A percentile compares a stretch with the other conserved stretches of the same genome.
Evolutionary conservation across 1,140 invertebrate genomes (phyloP).

Genomic region (Listronotus bonariensis): DNA sequence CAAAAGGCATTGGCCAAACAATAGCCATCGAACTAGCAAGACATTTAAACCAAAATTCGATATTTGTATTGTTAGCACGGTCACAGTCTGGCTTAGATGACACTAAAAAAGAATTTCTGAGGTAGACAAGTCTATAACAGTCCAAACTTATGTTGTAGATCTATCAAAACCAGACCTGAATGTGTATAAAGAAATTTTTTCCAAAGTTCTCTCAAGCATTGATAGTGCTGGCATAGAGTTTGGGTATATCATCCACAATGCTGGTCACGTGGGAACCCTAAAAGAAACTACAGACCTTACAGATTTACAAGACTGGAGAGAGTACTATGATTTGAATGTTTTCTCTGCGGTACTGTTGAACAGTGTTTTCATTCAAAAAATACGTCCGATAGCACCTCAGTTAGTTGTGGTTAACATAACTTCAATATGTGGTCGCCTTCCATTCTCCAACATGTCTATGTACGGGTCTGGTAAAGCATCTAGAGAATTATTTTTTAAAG

Average conservation of each 20-base stretch:
- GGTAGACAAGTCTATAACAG: conserved; percentile 59
- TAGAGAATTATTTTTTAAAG: conserved; percentile 89
- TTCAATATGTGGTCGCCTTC: conserved; percentile 78
- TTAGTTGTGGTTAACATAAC: conserved; percentile 84
- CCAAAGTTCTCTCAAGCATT: conserved; percentile 53
- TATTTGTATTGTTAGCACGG: conserved; percentile 78
- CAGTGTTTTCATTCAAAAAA: conserved; percentile 69
- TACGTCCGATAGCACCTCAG: conserved; percentile 56
- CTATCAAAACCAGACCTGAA: conserved; percentile 59
- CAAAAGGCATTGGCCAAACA: conserved; percentile 82
- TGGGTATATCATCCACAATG: conserved; percentile 86
- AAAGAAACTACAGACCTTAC: conserved; percentile 65
- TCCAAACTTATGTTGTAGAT: conserved; percentile 63
- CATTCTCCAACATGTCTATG: conserved; percentile 75
- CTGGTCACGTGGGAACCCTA: conserved; percentile 81
- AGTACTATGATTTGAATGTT: conserved; percentile 81
- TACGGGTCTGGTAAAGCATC: conserved; percentile 90
- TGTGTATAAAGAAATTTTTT: conserved; percentile 59
- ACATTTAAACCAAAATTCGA: conserved; percentile 57
- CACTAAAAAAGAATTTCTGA: conserved; percentile 63
- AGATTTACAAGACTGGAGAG: conserved; percentile 64
- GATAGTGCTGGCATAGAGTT: conserved; percentile 61
- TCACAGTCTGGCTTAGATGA: conserved; percentile 67
- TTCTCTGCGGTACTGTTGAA: conserved; percentile 80
- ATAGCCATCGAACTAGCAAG: conserved; percentile 73